A percentile compares a stretch with the other conserved stretches of the same genome.
Evolutionary conservation across 92 coral and sea anemone genomes (phyloP).

Genomic region (Paramuricea clavata): DNA sequence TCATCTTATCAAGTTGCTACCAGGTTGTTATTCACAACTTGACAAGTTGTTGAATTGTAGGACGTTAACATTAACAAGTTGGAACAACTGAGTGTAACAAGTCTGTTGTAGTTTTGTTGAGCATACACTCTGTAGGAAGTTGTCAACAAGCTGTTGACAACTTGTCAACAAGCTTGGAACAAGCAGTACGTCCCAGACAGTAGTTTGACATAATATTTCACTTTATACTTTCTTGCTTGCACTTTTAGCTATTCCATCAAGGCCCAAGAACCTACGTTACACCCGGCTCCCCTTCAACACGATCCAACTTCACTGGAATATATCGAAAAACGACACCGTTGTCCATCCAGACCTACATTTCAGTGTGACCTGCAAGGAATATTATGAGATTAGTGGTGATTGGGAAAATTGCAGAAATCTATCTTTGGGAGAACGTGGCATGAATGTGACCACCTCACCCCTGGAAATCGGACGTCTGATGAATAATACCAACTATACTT

Average conservation of each 20-base stretch:
- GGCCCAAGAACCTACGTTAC: slow-evolving; percentile 55
- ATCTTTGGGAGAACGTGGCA: neutral
- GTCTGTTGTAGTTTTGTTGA: too few relatives aligned
- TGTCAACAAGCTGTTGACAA: too few relatives aligned
- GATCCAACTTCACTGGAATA: slow-evolving; percentile 68
- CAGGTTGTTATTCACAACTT: too few relatives aligned
- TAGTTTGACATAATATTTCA: too few relatives aligned
- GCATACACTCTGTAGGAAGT: too few relatives aligned
- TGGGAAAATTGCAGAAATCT: neutral
- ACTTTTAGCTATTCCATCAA: slow-evolving; percentile 72
- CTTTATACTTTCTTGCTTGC: neutral
- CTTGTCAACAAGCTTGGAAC: too few relatives aligned
- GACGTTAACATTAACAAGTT: too few relatives aligned
- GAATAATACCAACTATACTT: slow-evolving; percentile 3
- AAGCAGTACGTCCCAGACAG: too few relatives aligned
- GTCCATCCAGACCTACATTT: neutral
- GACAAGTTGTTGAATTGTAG: too few relatives aligned
- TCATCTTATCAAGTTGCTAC: too few relatives aligned
- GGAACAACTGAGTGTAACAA: too few relatives aligned
- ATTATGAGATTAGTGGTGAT: slow-evolving; percentile 27
- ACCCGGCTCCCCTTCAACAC: slow-evolving; percentile 55
- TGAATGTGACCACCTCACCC: neutral
- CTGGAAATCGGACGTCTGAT: neutral
- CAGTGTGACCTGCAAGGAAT: neutral
- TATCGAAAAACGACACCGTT: slow-evolving; percentile 56